phyloP scores from a whole-genome alignment of 2,888 invertebrate genomes.

The Argyresthia goedartella region DNA sequence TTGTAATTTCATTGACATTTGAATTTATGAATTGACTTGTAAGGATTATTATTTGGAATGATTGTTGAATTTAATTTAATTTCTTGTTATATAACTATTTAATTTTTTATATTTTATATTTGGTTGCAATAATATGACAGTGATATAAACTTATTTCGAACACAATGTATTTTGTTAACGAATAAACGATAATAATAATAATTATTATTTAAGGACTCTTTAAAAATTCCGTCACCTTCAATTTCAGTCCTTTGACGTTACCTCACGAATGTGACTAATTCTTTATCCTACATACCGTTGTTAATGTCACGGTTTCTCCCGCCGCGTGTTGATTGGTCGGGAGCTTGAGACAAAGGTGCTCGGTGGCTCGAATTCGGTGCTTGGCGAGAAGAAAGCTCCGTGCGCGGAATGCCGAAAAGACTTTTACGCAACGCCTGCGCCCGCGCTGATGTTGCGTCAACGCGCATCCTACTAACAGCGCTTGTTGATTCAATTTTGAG shows the following conservation, averaged over 20 bases:
- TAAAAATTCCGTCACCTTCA: neutral
- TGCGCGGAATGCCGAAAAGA: constrained; percentile 58
- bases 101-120: too few species aligned
- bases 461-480: neutral
- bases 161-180: too few species aligned
- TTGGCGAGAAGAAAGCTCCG: constrained; percentile 60
- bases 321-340: neutral
- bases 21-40: too few species aligned
- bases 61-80: too few species aligned
- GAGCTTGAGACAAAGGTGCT: neutral
- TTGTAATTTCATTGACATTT: too few species aligned
- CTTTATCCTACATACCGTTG: neutral
- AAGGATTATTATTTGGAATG: too few species aligned
- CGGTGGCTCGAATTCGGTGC: constrained; percentile 26
- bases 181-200: too few species aligned
- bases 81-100: too few species aligned
- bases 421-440: constrained; percentile 46
- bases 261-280: too few species aligned
- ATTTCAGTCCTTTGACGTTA: too few species aligned
- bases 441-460: neutral
- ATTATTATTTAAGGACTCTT: neutral
- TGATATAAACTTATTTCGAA: too few species aligned
- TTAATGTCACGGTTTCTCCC: constrained; percentile 6
- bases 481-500: neutral
- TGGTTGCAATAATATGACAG: too few species aligned